Evolutionary conservation across 2,888 invertebrate species (phyloP), one percentile per base, ranked within the genome.

Genomic region (Pterobdella sp.): DNA sequence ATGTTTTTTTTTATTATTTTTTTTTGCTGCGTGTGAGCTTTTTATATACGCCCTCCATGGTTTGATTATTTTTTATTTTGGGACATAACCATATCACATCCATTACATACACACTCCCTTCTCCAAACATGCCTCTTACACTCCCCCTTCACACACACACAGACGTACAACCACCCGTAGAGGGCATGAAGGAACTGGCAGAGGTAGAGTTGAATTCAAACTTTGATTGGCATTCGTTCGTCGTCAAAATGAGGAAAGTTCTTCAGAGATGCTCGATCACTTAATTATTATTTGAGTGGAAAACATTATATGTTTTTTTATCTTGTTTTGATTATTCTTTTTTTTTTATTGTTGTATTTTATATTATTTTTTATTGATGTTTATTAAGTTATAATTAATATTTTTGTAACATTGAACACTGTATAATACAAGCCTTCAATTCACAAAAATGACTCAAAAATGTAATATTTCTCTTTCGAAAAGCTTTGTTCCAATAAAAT

Each of bases 211-310:
- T 67, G 37, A 1, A 1, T 14, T 4, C 35, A 0, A 31, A 67
- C 26, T 37, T 36, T 14, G 67, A 67, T 1, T 67, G 67, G 67
- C 67, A 67, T 22, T 37, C n/a, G 18, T 35, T 67, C 35, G 18
- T 34, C 42, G 35, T 67, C 1, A 37, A 37, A 29, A 67, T 67
- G 67, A 34, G 67, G 35, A 67, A 67, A 18, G 1, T 67, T 26
- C n/a, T n/a, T n/a, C n/a, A n/a, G n/a, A n/a, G n/a, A n/a, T n/a
- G n/a, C n/a, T n/a, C n/a, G n/a, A n/a, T n/a, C n/a, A n/a, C n/a
- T n/a, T n/a, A n/a, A n/a, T n/a, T n/a, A n/a, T n/a, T n/a, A n/a
- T n/a, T n/a, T n/a, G n/a, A n/a, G n/a, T n/a, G n/a, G n/a, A n/a
- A n/a, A n/a, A n/a, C n/a, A n/a, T n/a, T n/a, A n/a, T n/a, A n/a